Evolutionary conservation across 2,797 vertebrate species (phyloP).

Genomic region (Pantherophis vulpinus): DNA sequence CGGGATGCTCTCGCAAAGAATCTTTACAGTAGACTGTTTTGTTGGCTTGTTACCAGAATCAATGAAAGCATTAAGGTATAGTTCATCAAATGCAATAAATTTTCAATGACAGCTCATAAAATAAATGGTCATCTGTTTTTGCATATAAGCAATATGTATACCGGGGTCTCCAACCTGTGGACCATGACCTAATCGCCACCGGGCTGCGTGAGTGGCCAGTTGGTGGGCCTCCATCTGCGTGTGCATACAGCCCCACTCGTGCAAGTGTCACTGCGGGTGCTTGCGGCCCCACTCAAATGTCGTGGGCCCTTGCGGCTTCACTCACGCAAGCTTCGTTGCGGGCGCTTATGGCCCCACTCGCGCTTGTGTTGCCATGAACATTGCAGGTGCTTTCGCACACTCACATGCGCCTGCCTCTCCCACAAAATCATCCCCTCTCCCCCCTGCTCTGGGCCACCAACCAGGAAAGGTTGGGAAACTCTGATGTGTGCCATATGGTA

Average conservation of each 20-base stretch:
- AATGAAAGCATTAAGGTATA: conserved; percentile 98
- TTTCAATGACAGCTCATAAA: conserved; percentile 18
- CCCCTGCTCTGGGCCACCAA: background rate
- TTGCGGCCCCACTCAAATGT: background rate
- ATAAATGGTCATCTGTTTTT: conserved; percentile 1
- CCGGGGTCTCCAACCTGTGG: background rate
- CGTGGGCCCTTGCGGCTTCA: background rate
- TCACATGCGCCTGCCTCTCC: background rate
- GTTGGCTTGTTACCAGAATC: conserved; percentile 95
- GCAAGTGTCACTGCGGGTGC: background rate
- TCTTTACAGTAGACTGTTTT: conserved; percentile 94
- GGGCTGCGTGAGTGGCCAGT: background rate
- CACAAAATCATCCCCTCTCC: background rate
- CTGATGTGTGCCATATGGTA: background rate
- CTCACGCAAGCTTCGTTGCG: background rate
- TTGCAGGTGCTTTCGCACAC: fast-evolving
- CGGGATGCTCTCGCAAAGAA: conserved; percentile 98
- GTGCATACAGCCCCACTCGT: background rate
- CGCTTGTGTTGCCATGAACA: background rate
- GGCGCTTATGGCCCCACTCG: background rate
- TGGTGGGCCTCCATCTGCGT: background rate
- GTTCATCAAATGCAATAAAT: conserved; percentile 17
- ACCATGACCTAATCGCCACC: background rate
- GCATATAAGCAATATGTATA: background rate
- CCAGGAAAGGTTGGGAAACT: background rate